Evolutionary conservation across 2,113 vertebrate genomes (phyloP), one percentile per base, ranked within the genome.

Genomic region (Ptilorrhoa leucosticta): DNA sequence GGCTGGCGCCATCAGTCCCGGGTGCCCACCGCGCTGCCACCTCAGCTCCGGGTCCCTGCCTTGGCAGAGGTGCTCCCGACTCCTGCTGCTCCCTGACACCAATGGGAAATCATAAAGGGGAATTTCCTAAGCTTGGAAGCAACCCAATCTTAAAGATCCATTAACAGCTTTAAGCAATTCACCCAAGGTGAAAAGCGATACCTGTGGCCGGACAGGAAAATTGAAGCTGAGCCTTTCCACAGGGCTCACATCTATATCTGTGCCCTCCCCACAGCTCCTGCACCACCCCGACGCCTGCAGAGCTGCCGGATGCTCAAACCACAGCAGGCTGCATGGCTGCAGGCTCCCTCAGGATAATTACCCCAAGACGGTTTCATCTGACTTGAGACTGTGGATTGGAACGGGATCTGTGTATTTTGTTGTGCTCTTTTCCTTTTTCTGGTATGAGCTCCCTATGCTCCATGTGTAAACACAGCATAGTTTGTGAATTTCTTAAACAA

Each of bases 1-100:
- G 2, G n/a, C 21, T 12, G n/a, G 3, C 3, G 24, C 30, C 51
- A 51, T 31, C 35, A 27, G 56, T 15, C 40, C 27, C 0, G 0
- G 11, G 11, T 27, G 15, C 28, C 30, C 8, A 30, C 4, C 0
- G 0, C 0, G 4, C 58, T 48, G 31, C 16, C 47, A 11, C 24
- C 24, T 19, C 37, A 9, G 70, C 44, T n/a, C 44, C 1, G 0
- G 18, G 22, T 63, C 15, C 33, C 45, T 24, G 65, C 37, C 65
- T 63, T 6, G 27, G 65, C 47, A 68, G 35, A 76, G 35, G 28
- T 9, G 40, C 39, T 80, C 60, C 24, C 0, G 2, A 22, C 45
- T 60, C 51, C 42, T 19, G 28, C 42, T 27, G 82, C 39, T 56
- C 42, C 72, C 48, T 7, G 12, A 51, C 13, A 42, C 10, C 31